These are phyloP conservation scores for Pipistrellus pygmaeus DNA, from an alignment of 2,797 vertebrate genomes.

Conservation along the genomic window DNA sequence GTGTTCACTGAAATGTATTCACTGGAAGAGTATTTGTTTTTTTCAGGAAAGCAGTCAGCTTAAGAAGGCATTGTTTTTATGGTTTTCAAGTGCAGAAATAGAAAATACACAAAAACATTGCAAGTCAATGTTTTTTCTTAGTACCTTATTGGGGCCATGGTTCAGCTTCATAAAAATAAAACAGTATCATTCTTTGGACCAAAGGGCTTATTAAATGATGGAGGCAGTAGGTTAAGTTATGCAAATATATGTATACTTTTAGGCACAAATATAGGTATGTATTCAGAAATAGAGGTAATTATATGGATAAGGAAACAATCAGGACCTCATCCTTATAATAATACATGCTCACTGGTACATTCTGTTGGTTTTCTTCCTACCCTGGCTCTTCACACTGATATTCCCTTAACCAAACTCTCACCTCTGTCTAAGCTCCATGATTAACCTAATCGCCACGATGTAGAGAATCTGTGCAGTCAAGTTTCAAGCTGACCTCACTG, in stretches of 20 bases:
- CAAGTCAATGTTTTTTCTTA: not conserved
- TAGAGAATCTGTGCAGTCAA: not conserved
- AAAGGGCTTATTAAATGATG: not conserved
- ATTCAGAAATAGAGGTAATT: not conserved
- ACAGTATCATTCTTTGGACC: not conserved
- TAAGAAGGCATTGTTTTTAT: slow-evolving; percentile 1
- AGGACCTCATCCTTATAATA: not conserved
- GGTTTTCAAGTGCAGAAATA: slow-evolving; percentile 41
- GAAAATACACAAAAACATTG: not conserved
- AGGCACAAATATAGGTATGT: not conserved
- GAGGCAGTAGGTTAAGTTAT: not conserved
- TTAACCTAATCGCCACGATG: not conserved
- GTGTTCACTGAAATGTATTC: slow-evolving; percentile 47
- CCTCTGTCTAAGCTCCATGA: not conserved
- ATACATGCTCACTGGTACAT: not conserved
- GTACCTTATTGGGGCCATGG: not conserved
- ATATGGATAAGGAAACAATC: not conserved
- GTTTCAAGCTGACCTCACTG: not conserved
- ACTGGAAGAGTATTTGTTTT: slow-evolving; percentile 16
- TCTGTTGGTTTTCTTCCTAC: not conserved
- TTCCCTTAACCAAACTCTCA: not conserved
- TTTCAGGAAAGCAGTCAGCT: not conserved
- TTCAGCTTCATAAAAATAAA: slow-evolving; percentile 41
- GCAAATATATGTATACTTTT: not conserved
- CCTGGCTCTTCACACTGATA: not conserved